A percentile compares a stretch with the other conserved stretches of the same genome.
Conservation (phyloP, 1,140 invertebrate genomes). For the Eupristina koningsbergeri region DNA sequence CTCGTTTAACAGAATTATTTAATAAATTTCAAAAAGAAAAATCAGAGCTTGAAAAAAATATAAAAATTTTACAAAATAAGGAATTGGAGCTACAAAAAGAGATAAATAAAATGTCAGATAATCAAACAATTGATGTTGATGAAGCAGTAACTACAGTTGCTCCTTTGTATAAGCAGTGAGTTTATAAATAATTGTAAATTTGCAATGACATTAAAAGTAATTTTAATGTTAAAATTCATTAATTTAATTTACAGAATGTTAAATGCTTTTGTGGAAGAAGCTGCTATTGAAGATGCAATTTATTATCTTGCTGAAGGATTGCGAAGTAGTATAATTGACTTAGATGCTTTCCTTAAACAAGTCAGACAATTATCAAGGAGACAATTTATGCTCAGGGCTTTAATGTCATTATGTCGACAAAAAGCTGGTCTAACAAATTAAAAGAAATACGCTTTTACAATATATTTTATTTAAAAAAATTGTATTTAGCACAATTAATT, state of each 20-base stretch:
- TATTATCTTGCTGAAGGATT: conserved; percentile 98
- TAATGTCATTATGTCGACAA: conserved; percentile 97
- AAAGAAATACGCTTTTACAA: conserved; percentile 50
- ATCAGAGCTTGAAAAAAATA: conserved; percentile 88
- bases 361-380: conserved; percentile 93
- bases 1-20: conserved; percentile 88
- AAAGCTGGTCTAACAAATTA: conserved; percentile 90
- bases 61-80: conserved; percentile 87
- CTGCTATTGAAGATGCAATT: conserved; percentile 97
- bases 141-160: conserved; percentile 97
- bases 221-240: conserved; percentile 10
- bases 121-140: conserved; percentile 92
- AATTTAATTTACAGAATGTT: conserved; percentile 79
- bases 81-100: conserved; percentile 89
- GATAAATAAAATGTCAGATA: conserved; percentile 83
- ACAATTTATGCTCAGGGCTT: conserved; percentile 95
- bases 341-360: conserved; percentile 97
- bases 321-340: conserved; percentile 91
- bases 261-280: conserved; percentile 97
- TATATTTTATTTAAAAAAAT: conserved; percentile 43
- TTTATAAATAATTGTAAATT: conserved; percentile 48
- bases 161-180: conserved; percentile 95
- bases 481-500: conserved; percentile 44
- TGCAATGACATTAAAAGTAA: background rate
- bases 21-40: conserved; percentile 87